A percentile compares a stretch with the other conserved stretches of the same genome.
phyloP scores from a whole-genome alignment of 2,113 vertebrate species.

The Oxyura jamaicensis region DNA sequence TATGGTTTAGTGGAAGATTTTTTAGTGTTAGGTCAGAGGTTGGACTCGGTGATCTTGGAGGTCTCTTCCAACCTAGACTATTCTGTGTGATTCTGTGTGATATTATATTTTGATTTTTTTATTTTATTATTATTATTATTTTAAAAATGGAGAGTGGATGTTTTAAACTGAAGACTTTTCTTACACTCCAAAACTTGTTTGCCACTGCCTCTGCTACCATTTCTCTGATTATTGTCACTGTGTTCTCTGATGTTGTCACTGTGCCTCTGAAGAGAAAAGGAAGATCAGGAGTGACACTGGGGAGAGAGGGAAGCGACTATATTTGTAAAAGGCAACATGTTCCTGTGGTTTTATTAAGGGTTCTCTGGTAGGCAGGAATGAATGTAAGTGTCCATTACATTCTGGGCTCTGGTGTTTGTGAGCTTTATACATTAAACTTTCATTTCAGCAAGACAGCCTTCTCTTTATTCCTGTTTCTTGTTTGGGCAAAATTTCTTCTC shows the following conservation, averaged over 20 bases:
- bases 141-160: not conserved
- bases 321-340: not conserved
- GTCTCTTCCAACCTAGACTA: too few relatives aligned
- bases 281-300: not conserved
- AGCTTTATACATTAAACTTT: not conserved
- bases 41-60: too few relatives aligned
- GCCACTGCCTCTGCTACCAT: not conserved
- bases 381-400: not conserved
- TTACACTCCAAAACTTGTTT: not conserved
- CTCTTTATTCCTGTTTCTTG: not conserved
- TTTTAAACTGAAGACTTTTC: not conserved
- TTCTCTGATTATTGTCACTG: not conserved
- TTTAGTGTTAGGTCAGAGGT: too few relatives aligned
- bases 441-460: not conserved
- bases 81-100: too few relatives aligned
- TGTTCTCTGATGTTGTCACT: not conserved
- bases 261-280: not conserved
- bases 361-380: not conserved
- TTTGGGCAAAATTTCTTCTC: too few relatives aligned
- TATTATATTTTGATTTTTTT: not conserved
- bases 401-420: not conserved
- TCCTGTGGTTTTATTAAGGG: not conserved
- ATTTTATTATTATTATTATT: too few relatives aligned
- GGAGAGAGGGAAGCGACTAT: not conserved
- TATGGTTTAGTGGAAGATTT: too few relatives aligned